Evolutionary conservation across 2,888 invertebrate genomes (phyloP).

Genomic region (Crematogaster levior): DNA sequence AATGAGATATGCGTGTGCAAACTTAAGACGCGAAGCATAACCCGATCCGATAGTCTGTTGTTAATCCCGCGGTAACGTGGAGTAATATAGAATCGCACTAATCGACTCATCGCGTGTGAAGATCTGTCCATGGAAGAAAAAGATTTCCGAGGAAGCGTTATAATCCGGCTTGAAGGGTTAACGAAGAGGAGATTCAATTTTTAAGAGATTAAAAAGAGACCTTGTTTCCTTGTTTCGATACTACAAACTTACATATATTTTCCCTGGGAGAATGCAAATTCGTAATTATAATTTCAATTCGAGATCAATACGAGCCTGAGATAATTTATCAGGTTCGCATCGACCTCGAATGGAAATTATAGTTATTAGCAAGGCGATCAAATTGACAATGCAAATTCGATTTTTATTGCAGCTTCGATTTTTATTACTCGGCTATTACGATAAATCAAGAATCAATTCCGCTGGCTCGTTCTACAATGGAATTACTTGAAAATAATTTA

Average conservation of each 20-base stretch:
- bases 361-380: neutral
- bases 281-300: neutral
- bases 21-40: neutral
- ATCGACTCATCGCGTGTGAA: slow-evolving; percentile 18
- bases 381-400: neutral
- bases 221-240: neutral
- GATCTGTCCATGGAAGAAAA: neutral
- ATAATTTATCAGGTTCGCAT: neutral
- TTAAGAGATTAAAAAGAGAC: neutral
- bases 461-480: neutral
- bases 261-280: neutral
- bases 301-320: neutral
- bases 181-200: neutral
- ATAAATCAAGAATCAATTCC: neutral
- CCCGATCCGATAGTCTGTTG: neutral
- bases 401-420: neutral
- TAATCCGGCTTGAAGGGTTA: neutral
- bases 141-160: neutral
- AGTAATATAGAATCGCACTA: neutral
- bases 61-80: neutral
- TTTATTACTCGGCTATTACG: no score
- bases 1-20: neutral
- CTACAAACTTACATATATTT: neutral
- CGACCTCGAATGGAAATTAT: neutral
- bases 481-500: slow-evolving; percentile 1